Conservation (phyloP, 2,797 vertebrate genomes). For the Gastrophryne carolinensis region DNA sequence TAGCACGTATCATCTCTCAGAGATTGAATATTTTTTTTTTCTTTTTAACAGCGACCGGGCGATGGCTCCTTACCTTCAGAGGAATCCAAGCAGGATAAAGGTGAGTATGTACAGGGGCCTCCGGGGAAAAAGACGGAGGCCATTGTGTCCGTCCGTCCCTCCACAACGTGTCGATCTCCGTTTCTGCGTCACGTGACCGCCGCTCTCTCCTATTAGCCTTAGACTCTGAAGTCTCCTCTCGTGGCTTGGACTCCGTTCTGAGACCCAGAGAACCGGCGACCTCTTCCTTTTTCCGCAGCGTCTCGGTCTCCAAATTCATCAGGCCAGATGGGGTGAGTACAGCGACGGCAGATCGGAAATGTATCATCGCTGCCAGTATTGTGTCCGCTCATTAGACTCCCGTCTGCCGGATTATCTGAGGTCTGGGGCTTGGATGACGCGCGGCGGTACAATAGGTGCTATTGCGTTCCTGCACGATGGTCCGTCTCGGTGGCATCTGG, state of each 20-base stretch:
- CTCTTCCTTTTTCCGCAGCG: conserved; percentile 75
- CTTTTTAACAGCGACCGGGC: conserved; percentile 58
- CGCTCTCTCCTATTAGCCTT: conserved; percentile 68
- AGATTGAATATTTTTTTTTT: not conserved
- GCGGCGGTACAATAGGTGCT: too few species aligned
- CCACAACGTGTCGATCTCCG: too few species aligned
- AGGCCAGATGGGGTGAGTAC: conserved; percentile 82
- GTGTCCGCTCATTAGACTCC: too few species aligned
- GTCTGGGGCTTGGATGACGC: too few species aligned
- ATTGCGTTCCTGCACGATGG: too few species aligned
- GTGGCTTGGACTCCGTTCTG: conserved; percentile 82
- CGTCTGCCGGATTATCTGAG: too few species aligned
- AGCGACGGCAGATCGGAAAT: too few species aligned
- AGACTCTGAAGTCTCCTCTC: conserved; percentile 82
- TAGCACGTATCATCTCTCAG: too few species aligned
- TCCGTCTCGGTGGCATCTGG: too few species aligned
- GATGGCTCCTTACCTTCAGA: not conserved
- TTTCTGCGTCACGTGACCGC: not conserved
- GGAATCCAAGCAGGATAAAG: conserved; percentile 62
- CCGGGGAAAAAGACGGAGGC: too few species aligned
- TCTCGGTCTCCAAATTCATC: conserved; percentile 84
- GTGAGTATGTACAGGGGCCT: too few species aligned
- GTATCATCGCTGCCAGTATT: not conserved
- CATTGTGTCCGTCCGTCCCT: too few species aligned
- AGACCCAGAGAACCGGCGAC: conserved; percentile 61